Evolutionary conservation across 2,888 invertebrate species (phyloP).

Genomic region (Lithodes maja): DNA sequence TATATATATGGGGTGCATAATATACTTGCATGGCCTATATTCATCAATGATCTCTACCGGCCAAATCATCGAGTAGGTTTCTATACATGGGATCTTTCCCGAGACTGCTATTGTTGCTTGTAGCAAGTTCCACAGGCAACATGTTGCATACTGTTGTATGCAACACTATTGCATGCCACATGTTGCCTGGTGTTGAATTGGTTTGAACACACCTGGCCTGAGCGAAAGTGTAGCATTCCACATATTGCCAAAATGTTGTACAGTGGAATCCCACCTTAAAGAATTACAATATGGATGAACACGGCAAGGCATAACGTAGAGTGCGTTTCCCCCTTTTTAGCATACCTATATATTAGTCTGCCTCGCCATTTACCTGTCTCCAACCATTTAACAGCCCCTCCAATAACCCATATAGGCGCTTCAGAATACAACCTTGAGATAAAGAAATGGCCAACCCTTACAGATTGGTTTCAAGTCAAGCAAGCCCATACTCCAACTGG

Average conservation of each 20-base stretch:
- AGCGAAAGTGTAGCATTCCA: constrained; percentile 50
- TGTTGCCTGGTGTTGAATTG: constrained; percentile 56
- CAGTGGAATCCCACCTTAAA: constrained; percentile 41
- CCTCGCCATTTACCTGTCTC: no score
- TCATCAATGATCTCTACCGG: constrained; percentile 43
- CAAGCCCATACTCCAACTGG: no score
- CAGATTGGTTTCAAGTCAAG: no score
- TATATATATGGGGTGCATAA: constrained; percentile 39
- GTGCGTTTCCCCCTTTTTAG: no score
- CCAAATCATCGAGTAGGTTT: constrained; percentile 52
- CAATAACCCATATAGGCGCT: no score
- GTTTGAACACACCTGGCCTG: constrained; percentile 48
- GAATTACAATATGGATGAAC: not conserved
- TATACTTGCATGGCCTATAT: constrained; percentile 15
- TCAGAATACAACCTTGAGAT: no score
- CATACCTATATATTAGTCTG: no score
- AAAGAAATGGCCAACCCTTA: no score
- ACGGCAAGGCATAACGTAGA: no score
- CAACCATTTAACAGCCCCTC: no score
- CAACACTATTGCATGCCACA: constrained; percentile 49
- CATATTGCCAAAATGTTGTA: constrained; percentile 48
- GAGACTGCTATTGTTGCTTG: constrained; percentile 26
- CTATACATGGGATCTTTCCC: constrained; percentile 50
- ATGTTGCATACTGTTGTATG: constrained; percentile 37
- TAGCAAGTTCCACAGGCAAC: constrained; percentile 31